Evolutionary conservation across 2,888 invertebrate genomes (phyloP).

Genomic region (Tenodera sinensis): DNA sequence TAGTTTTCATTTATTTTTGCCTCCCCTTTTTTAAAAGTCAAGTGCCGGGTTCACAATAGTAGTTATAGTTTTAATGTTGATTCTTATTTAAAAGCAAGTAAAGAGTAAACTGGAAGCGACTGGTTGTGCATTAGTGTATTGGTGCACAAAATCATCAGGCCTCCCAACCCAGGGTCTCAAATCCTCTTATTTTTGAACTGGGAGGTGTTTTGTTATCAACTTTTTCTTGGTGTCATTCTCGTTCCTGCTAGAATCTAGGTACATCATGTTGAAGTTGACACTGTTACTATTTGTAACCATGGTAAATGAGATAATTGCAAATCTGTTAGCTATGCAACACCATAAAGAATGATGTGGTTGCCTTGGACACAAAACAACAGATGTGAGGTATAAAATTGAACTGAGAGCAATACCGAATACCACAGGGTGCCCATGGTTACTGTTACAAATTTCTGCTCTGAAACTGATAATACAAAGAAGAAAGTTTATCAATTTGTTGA

Average conservation of each 20-base stretch:
- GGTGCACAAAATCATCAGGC: constrained; percentile 13
- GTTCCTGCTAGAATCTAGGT: constrained; percentile 33
- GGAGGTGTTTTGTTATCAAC: constrained; percentile 33
- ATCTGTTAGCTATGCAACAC: constrained; percentile 17
- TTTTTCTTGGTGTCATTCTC: constrained; percentile 35
- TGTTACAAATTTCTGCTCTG: constrained; percentile 32
- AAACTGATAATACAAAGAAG: constrained; percentile 27
- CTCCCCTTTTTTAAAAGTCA: constrained; percentile 32
- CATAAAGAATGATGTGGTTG: constrained; percentile 8
- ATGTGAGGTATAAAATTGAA: constrained; percentile 21
- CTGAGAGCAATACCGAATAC: constrained; percentile 29
- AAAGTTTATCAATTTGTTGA: constrained; percentile 32
- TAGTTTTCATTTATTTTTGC: constrained; percentile 31
- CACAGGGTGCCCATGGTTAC: constrained; percentile 30
- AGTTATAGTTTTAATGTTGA: constrained; percentile 32
- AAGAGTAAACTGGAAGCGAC: constrained; percentile 21
- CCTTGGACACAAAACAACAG: constrained; percentile 4
- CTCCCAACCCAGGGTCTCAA: neutral
- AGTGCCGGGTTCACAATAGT: constrained; percentile 33
- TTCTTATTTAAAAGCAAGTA: constrained; percentile 30
- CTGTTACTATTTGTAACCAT: constrained; percentile 29
- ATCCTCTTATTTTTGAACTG: constrained; percentile 6
- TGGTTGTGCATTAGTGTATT: constrained; percentile 26
- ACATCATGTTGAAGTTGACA: constrained; percentile 33
- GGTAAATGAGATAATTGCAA: constrained; percentile 12